Conservation (phyloP, 1,140 invertebrate species). For the Drosophila punjabiensis region DNA sequence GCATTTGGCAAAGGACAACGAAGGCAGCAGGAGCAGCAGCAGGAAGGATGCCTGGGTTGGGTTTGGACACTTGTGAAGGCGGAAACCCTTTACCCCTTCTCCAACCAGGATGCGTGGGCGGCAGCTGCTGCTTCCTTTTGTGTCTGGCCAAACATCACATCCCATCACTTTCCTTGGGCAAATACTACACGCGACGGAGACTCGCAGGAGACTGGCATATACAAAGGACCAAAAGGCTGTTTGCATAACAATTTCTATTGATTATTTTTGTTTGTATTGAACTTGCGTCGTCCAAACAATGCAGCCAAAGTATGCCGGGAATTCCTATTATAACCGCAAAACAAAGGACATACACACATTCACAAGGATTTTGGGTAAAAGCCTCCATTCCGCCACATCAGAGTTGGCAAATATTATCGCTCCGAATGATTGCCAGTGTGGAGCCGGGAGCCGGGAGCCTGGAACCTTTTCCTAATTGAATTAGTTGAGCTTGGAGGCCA, state of each 20-base stretch:
- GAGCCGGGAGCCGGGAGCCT: slow-evolving; percentile 1
- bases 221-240: slow-evolving; percentile 67
- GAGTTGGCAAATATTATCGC: slow-evolving; percentile 26
- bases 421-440: slow-evolving; percentile 11
- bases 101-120: slow-evolving; percentile 12
- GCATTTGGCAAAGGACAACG: slow-evolving; percentile 48
- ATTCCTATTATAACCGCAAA: slow-evolving; percentile 62
- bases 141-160: slow-evolving; percentile 47
- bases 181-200: slow-evolving; percentile 47
- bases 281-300: slow-evolving; percentile 41
- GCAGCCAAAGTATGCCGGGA: slow-evolving; percentile 59
- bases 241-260: slow-evolving; percentile 80
- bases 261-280: slow-evolving; percentile 77
- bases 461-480: slow-evolving; percentile 46
- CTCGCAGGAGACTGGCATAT: slow-evolving; percentile 36
- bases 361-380: slow-evolving; percentile 53
- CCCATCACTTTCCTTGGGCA: slow-evolving; percentile 70
- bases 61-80: slow-evolving; percentile 26
- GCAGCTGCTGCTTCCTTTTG: neutral
- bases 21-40: neutral
- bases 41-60: neutral
- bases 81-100: slow-evolving; percentile 29
- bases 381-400: slow-evolving; percentile 1
- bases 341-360: slow-evolving; percentile 54
- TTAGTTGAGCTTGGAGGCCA: slow-evolving; percentile 40